Conservation (phyloP, 2,888 invertebrate species). For the Colletes collaris region DNA sequence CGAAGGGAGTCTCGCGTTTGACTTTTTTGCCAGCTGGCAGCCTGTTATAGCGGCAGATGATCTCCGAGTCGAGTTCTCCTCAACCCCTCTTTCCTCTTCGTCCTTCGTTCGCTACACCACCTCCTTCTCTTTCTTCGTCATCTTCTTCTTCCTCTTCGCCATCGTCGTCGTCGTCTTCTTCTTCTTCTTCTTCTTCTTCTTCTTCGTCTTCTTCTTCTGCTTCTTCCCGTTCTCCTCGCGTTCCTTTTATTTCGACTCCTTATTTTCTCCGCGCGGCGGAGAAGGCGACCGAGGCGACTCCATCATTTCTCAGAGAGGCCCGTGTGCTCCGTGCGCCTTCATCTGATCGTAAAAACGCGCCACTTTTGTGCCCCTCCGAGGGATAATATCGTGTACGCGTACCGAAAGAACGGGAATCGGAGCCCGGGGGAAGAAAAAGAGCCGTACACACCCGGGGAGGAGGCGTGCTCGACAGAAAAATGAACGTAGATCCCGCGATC, state of each 20-base stretch:
- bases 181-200: conserved; percentile 45
- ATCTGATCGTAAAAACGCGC: conserved; percentile 73
- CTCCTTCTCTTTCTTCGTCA: conserved; percentile 60
- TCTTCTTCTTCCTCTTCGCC: conserved; percentile 22
- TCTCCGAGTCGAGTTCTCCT: conserved; percentile 76
- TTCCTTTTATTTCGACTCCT: conserved; percentile 76
- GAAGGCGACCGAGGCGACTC: conserved; percentile 69
- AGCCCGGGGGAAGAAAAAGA: conserved; percentile 25
- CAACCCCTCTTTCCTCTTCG: conserved; percentile 57
- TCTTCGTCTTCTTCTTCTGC: conserved; percentile 34
- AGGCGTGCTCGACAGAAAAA: conserved; percentile 33
- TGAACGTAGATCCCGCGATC: background rate
- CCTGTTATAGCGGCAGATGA: conserved; percentile 82
- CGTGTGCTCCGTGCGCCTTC: conserved; percentile 52
- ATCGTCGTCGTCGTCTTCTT: conserved; percentile 32
- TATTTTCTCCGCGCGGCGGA: conserved; percentile 65
- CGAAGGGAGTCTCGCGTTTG: conserved; percentile 78
- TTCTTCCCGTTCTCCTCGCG: conserved; percentile 58
- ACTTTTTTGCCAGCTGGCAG: conserved; percentile 83
- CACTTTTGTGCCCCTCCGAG: conserved; percentile 69
- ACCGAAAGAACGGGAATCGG: conserved; percentile 20
- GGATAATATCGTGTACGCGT: conserved; percentile 63
- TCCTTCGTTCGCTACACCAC: conserved; percentile 59
- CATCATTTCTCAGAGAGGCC: conserved; percentile 72
- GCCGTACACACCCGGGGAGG: conserved; percentile 30